Conservation (phyloP, 2,797 vertebrate species). For the Cirrhinus mrigala region DNA sequence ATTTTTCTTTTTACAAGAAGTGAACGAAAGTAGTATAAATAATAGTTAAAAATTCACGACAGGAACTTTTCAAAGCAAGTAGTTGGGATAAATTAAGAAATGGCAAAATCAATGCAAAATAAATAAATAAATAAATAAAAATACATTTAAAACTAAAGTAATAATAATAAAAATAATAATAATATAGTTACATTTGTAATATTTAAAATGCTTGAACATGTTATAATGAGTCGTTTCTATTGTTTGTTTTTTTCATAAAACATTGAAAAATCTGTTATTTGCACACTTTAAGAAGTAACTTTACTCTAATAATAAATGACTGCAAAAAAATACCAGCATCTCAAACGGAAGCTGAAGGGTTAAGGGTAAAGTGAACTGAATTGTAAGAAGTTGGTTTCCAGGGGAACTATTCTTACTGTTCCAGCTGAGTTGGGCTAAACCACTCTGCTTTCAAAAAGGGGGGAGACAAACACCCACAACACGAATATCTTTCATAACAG, state of each 20-base stretch:
- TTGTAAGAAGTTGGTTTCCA: constrained; percentile 91
- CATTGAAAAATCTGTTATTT: not conserved
- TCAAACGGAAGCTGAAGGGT: constrained; percentile 73
- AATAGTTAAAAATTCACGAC: not conserved
- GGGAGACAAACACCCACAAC: constrained; percentile 8
- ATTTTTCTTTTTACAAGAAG: constrained; percentile 10
- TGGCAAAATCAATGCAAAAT: not conserved
- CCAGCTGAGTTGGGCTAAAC: constrained; percentile 85
- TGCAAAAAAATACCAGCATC: not conserved
- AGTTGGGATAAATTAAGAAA: not conserved
- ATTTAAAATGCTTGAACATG: not conserved
- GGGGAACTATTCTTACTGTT: constrained; percentile 89
- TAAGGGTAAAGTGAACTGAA: constrained; percentile 88
- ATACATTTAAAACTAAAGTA: not conserved
- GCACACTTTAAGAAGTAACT: not conserved
- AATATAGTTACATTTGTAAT: not conserved
- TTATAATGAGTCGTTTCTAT: not conserved
- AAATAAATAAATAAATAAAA: no score
- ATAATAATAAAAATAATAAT: not conserved
- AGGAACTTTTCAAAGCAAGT: not conserved
- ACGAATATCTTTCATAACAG: not conserved
- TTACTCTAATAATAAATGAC: constrained; percentile 48
- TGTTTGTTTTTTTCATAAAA: not conserved
- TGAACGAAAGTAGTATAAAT: not conserved
- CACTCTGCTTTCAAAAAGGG: constrained; percentile 67